These are phyloP conservation scores for Avahi laniger DNA, from an alignment of 2,797 vertebrate species.

Conservation along the genomic window DNA sequence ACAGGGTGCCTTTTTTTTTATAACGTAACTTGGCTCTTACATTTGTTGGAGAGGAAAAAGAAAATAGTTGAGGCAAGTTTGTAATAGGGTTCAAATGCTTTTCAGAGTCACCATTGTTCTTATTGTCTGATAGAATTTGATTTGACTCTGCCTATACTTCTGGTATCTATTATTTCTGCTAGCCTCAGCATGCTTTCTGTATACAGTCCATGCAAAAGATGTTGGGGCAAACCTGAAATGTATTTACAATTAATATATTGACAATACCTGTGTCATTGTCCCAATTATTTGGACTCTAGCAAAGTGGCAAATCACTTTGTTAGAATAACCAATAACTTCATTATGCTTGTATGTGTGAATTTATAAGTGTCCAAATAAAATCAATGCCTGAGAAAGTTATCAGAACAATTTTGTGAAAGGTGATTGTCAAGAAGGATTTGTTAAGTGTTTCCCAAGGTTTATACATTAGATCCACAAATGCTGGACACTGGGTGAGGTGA, in stretches of 20 bases:
- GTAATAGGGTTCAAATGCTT: neutral
- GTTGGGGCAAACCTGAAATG: neutral
- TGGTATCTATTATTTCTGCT: neutral
- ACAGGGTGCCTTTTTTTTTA: neutral
- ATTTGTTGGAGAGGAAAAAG: neutral
- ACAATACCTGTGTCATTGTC: neutral
- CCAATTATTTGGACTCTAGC: neutral
- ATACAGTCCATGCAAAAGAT: neutral
- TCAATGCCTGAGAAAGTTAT: neutral
- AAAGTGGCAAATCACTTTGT: neutral
- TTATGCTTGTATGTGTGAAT: neutral
- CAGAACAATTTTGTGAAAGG: neutral
- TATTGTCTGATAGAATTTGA: neutral
- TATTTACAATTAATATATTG: neutral
- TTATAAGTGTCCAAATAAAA: neutral
- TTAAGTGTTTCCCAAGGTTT: neutral
- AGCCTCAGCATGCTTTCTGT: neutral
- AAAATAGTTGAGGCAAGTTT: neutral
- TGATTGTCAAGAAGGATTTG: neutral
- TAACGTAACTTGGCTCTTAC: neutral
- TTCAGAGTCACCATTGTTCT: neutral
- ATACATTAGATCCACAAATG: neutral
- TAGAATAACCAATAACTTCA: neutral
- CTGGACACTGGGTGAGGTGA: neutral
- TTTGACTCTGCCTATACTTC: neutral